A percentile compares a stretch with the other conserved stretches of the same genome.
These are phyloP conservation scores for Temnothorax rugatulus DNA, from an alignment of 2,888 invertebrate genomes.

Conservation along the genomic window DNA sequence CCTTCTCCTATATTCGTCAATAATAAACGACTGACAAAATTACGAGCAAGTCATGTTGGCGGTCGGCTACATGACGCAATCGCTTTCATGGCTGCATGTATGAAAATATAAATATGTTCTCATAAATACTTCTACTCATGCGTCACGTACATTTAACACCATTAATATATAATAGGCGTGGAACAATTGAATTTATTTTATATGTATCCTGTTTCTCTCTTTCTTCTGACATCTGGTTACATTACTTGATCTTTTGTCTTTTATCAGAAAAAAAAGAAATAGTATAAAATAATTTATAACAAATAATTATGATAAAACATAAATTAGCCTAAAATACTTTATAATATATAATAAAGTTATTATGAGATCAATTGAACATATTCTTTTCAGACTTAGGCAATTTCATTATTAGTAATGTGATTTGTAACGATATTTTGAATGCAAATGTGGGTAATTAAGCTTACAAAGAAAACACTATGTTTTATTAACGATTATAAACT, in stretches of 20 bases:
- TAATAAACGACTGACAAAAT: constrained; percentile 46
- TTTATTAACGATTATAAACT: neutral
- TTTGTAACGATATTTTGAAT: neutral
- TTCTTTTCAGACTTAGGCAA: neutral
- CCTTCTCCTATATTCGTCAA: neutral
- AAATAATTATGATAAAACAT: neutral
- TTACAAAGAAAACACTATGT: neutral
- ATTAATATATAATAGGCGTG: constrained; percentile 7
- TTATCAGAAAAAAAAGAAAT: neutral
- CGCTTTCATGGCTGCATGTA: neutral
- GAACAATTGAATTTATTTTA: constrained; percentile 1
- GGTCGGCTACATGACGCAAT: neutral
- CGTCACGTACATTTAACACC: neutral
- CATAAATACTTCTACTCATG: neutral
- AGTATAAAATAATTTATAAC: neutral
- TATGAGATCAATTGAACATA: neutral
- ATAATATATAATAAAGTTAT: neutral
- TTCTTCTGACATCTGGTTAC: neutral
- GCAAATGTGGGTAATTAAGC: neutral
- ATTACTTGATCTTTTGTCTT: neutral
- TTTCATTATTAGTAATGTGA: neutral
- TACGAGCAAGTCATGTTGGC: neutral
- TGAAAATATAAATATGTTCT: constrained; percentile 6
- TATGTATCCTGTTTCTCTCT: neutral
- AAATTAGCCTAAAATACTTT: neutral